Evolutionary conservation across 2,797 vertebrate genomes (phyloP), one percentile per base, ranked within the genome.

Genomic region (Myotis vivesi): DNA sequence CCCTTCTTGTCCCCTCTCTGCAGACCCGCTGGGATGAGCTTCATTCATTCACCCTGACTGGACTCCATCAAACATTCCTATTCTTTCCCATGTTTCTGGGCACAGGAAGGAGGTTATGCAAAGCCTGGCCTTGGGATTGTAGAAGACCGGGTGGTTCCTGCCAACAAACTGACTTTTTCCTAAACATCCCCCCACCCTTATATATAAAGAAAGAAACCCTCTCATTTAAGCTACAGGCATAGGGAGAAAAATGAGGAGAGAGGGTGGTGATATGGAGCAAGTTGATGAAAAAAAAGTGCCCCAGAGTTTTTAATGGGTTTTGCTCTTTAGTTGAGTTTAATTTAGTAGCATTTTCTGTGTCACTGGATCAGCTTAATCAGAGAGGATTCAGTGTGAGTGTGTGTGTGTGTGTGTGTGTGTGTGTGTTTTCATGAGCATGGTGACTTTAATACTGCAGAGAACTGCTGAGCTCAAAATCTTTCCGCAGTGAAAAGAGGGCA

Each of bases 311-410:
- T 92, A 90, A 64, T 88, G 51, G 2, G 19, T 28, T 9, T 87
- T 75, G 82, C 49, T 94, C 95, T 92, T 95, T 66, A 80, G 16
- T 0, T 4, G 82, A 73, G 44, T 49, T 95, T 79, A 79, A 89
- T 68, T 75, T 69, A 71, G 93, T 62, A 95, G 59, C 2, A 0
- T 97, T 94, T 97, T 97, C 94, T 94, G 92, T 96, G 89, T 95
- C 96, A 92, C 44, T 36, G 28, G 76, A 95, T 55, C 90, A 68
- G 68, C 82, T 95, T 87, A 75, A 92, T 36, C 62, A 93, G 92
- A 71, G 38, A 68, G 30, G 64, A 55, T 68, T 92, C 59, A 9
- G n/a, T 46, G 16, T 22, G 28, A n/a, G 16, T n/a, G 30, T 25
- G 82, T 86, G 71, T 4, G 83, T 28, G 85, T 33, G 72, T 75